Conservation (phyloP, 2,888 invertebrate genomes). For the Diplolepis rosae region DNA sequence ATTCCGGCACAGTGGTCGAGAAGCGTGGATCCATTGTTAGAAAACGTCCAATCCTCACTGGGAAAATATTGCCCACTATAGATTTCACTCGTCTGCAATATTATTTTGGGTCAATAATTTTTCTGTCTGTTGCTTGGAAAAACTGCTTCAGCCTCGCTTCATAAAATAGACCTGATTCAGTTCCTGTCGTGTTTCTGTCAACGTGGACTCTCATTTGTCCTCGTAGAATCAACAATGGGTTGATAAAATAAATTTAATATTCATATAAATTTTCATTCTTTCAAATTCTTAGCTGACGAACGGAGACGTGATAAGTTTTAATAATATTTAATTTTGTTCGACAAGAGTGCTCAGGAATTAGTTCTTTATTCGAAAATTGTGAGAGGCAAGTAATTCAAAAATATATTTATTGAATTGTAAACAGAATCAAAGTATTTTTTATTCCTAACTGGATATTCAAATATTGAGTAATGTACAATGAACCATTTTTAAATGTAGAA, state of each 20-base stretch:
- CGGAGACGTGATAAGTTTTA: not conserved
- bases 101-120: constrained; percentile 53
- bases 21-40: constrained; percentile 63
- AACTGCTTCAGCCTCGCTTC: constrained; percentile 48
- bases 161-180: constrained; percentile 57
- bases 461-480: too few species aligned
- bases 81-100: constrained; percentile 47
- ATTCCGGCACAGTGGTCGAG: constrained; percentile 61
- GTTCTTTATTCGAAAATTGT: not conserved
- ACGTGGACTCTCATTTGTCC: constrained; percentile 41
- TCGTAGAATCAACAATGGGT: not conserved
- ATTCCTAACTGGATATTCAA: not conserved
- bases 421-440: too few species aligned
- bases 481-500: too few species aligned
- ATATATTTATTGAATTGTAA: too few species aligned
- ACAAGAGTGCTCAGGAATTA: not conserved
- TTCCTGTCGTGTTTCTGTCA: constrained; percentile 50
- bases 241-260: constrained; percentile 7
- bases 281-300: not conserved
- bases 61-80: constrained; percentile 55
- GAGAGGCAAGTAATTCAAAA: not conserved
- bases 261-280: not conserved
- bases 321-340: not conserved
- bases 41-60: constrained; percentile 36
- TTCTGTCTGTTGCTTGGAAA: constrained; percentile 35